Percentiles rank a stretch among this genome's conserved stretches.
Conservation (phyloP, 2,113 vertebrate species). For the Pseudorhombus dupliciocellatus region DNA sequence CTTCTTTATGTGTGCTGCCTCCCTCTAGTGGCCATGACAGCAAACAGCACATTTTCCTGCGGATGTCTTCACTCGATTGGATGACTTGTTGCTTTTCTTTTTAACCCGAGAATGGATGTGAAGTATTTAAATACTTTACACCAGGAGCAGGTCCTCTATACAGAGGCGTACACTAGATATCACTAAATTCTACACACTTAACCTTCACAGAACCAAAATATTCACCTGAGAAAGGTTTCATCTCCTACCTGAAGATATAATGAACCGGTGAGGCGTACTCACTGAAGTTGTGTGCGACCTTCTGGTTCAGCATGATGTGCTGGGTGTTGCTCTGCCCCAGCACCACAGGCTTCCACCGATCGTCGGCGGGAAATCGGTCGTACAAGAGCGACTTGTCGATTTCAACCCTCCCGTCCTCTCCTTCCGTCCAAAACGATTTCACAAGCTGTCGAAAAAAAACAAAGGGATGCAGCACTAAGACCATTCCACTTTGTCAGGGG, state of each 20-base stretch:
- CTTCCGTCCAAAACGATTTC: constrained; percentile 82
- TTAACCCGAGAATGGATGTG: too few relatives aligned
- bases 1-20: constrained; percentile 34
- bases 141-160: too few relatives aligned
- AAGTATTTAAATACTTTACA: too few relatives aligned
- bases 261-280: constrained; percentile 66
- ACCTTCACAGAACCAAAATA: not conserved
- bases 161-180: too few relatives aligned
- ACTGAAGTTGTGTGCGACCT: constrained; percentile 84
- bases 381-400: constrained; percentile 70
- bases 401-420: constrained; percentile 59
- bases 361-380: constrained; percentile 77
- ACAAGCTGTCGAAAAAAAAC: constrained; percentile 78
- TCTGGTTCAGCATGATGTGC: constrained; percentile 81
- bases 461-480: constrained; percentile 35
- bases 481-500: constrained; percentile 33
- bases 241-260: not conserved
- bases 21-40: constrained; percentile 62
- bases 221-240: constrained; percentile 1
- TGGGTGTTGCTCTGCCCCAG: constrained; percentile 52
- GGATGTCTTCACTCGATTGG: too few relatives aligned
- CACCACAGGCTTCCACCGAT: constrained; percentile 3
- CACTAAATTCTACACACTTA: too few relatives aligned
- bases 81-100: too few relatives aligned
- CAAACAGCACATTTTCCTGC: too few relatives aligned